Conservation (phyloP, 2,888 invertebrate genomes). For the Perizoma flavofasciatum region DNA sequence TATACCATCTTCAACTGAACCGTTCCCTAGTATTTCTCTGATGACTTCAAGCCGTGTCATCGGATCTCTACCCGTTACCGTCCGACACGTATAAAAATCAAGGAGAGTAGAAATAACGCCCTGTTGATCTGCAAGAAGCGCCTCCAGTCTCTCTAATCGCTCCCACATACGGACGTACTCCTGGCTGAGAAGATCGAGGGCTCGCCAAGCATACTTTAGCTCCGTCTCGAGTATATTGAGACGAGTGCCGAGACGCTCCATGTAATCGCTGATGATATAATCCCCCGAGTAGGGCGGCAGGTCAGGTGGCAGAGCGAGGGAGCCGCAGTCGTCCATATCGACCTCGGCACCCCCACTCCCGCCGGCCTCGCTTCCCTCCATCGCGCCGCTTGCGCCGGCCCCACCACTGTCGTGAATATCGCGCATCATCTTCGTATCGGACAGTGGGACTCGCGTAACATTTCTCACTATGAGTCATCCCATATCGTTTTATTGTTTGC, state of each 20-base stretch:
- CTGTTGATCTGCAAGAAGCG: slow-evolving; percentile 94
- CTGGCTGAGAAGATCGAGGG: slow-evolving; percentile 93
- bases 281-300: slow-evolving; percentile 85
- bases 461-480: slow-evolving; percentile 83
- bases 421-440: slow-evolving; percentile 81
- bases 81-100: slow-evolving; percentile 87
- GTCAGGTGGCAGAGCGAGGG: slow-evolving; percentile 82
- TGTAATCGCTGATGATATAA: slow-evolving; percentile 94
- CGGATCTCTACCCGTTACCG: slow-evolving; percentile 79
- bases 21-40: slow-evolving; percentile 86
- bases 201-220: slow-evolving; percentile 96
- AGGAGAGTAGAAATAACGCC: slow-evolving; percentile 94
- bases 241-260: slow-evolving; percentile 94
- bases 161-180: slow-evolving; percentile 98
- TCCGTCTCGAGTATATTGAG: slow-evolving; percentile 95
- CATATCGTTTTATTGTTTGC: slow-evolving; percentile 79
- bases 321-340: slow-evolving; percentile 81
- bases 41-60: slow-evolving; percentile 84
- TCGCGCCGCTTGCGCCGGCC: slow-evolving; percentile 77
- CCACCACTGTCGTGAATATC: slow-evolving; percentile 81
- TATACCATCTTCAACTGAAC: slow-evolving; percentile 86
- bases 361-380: slow-evolving; percentile 82
- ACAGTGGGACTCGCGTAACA: slow-evolving; percentile 73
- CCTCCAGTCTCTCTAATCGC: slow-evolving; percentile 93
- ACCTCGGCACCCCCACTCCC: slow-evolving; percentile 81